phyloP scores from a whole-genome alignment of 2,797 vertebrate genomes.

The Microctenopoma steveboyesi region DNA sequence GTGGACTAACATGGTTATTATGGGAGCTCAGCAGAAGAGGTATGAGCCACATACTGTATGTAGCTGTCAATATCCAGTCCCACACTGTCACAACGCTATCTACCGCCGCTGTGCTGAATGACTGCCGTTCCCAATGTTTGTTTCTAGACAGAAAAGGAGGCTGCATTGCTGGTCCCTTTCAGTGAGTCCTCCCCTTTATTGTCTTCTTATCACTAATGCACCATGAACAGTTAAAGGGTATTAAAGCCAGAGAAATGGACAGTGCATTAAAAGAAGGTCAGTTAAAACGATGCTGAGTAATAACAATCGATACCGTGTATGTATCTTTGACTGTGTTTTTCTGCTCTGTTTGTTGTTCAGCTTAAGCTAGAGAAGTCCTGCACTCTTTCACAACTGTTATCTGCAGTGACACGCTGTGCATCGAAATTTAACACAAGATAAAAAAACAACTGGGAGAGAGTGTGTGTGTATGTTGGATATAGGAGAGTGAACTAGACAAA shows the following conservation, averaged over 20 bases:
- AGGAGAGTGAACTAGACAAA: neutral
- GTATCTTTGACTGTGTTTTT: conserved; percentile 24
- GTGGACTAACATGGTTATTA: too few species aligned
- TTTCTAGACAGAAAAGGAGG: neutral
- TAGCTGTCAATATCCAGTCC: too few species aligned
- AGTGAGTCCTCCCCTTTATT: neutral
- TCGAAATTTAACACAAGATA: neutral
- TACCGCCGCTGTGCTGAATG: too few species aligned
- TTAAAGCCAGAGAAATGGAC: conserved; percentile 9
- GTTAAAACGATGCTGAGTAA: conserved; percentile 19
- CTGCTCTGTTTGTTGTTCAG: conserved; percentile 21
- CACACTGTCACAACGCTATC: neutral
- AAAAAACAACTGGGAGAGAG: neutral
- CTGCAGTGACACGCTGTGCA: conserved; percentile 17
- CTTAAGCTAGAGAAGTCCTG: conserved; percentile 12
- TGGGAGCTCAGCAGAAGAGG: neutral
- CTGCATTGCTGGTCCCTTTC: conserved; percentile 7
- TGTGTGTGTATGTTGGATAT: neutral
- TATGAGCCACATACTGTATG: neutral
- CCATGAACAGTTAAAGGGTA: conserved; percentile 6
- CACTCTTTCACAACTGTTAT: conserved; percentile 20
- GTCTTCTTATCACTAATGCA: conserved; percentile 14
- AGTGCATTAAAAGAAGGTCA: neutral
- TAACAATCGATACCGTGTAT: conserved; percentile 18
- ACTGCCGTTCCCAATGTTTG: neutral